Evolutionary conservation across 2,113 vertebrate genomes (phyloP).

Genomic region (Plestiodon gilberti): DNA sequence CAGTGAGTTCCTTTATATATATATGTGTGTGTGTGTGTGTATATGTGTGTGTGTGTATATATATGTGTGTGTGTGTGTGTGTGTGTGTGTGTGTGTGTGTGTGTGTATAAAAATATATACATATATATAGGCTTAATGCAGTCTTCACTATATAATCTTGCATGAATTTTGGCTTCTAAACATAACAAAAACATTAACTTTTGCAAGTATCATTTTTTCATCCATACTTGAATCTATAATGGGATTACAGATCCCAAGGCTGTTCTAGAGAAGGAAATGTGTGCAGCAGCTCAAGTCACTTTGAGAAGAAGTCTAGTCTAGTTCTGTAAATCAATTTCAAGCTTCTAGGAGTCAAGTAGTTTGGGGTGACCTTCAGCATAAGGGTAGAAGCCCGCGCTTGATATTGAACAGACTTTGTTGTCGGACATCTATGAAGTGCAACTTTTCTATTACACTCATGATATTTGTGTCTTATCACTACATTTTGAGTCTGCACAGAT

Average conservation of each 20-base stretch:
- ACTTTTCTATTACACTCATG: too few relatives aligned
- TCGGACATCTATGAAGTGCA: neutral
- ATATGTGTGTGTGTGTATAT: too few relatives aligned
- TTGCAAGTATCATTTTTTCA: rapidly evolving
- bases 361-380: neutral
- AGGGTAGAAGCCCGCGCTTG: neutral
- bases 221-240: neutral
- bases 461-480: neutral
- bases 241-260: neutral
- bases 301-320: neutral
- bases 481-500: neutral
- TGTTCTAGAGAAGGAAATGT: neutral
- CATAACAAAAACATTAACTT: neutral
- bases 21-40: too few relatives aligned
- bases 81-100: too few relatives aligned
- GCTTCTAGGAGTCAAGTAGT: neutral
- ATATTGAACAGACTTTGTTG: neutral
- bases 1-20: too few relatives aligned
- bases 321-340: neutral
- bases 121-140: neutral
- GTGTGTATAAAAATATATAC: too few relatives aligned
- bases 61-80: too few relatives aligned
- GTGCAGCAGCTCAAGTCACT: neutral
- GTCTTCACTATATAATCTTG: neutral
- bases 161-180: neutral